phyloP scores from a whole-genome alignment of 1,140 invertebrate genomes.

The Trachelipus rathkii region DNA sequence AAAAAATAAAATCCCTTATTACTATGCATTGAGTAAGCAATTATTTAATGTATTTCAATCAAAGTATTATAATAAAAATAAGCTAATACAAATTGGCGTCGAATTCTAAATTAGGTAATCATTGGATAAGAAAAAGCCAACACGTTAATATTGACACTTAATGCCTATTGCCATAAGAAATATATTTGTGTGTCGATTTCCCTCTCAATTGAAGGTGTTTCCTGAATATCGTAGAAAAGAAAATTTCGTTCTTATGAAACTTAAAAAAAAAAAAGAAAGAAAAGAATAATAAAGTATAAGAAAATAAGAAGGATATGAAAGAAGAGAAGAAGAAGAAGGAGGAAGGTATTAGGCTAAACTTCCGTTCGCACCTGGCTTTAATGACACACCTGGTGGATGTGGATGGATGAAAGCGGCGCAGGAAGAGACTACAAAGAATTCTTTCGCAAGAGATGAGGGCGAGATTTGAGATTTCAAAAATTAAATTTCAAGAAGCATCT shows the following conservation, averaged over 20 bases:
- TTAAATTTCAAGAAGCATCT: background rate
- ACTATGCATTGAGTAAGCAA: background rate
- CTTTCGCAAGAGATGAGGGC: background rate
- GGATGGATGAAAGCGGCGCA: background rate
- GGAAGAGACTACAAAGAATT: conserved; percentile 4
- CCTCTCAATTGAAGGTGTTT: too few species aligned
- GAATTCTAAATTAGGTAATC: background rate
- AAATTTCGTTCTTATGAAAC: too few species aligned
- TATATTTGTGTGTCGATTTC: background rate
- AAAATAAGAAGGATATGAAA: too few species aligned
- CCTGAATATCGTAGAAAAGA: too few species aligned
- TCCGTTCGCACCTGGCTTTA: background rate
- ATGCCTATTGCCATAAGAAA: background rate
- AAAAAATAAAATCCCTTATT: background rate
- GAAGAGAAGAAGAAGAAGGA: background rate
- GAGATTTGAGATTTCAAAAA: background rate
- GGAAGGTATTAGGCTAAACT: conserved; percentile 4
- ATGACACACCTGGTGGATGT: conserved; percentile 2
- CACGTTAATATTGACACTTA: background rate
- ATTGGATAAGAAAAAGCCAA: background rate
- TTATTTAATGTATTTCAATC: background rate
- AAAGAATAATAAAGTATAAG: too few species aligned
- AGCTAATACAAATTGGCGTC: background rate
- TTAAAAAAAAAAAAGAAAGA: too few species aligned
- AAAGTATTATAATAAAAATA: background rate